phyloP scores from a whole-genome alignment of 2,888 invertebrate species.

The Leucoptera coffeella region DNA sequence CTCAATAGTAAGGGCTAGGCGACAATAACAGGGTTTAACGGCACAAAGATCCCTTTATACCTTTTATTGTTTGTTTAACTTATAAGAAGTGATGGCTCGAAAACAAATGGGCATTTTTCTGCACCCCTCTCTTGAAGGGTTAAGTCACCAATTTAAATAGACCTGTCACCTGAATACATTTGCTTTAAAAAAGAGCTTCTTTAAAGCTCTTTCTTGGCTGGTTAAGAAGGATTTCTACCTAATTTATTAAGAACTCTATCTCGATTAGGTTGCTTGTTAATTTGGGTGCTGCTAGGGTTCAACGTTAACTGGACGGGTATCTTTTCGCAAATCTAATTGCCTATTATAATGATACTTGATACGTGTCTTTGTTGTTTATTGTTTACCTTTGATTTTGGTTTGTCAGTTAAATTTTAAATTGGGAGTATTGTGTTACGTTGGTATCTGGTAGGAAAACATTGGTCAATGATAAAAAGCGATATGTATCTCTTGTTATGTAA shows the following conservation, averaged over 20 bases:
- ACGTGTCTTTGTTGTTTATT: slow-evolving; percentile 11
- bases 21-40: slow-evolving; percentile 27
- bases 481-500: too few relatives aligned
- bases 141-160: slow-evolving; percentile 11
- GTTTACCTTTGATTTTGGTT: slow-evolving; percentile 1
- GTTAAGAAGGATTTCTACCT: background rate
- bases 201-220: background rate
- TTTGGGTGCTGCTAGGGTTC: background rate
- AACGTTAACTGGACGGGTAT: background rate
- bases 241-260: background rate
- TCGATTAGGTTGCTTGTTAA: background rate
- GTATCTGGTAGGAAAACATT: too few relatives aligned
- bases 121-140: slow-evolving; percentile 2
- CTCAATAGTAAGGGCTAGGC: slow-evolving; percentile 24
- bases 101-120: slow-evolving; percentile 27
- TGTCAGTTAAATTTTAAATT: slow-evolving; percentile 2
- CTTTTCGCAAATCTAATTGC: slow-evolving; percentile 38
- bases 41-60: slow-evolving; percentile 35
- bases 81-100: slow-evolving; percentile 34
- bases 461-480: too few relatives aligned
- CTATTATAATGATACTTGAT: slow-evolving; percentile 48
- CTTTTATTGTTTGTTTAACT: slow-evolving; percentile 46
- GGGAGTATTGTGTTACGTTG: too few relatives aligned
- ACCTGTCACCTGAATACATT: slow-evolving; percentile 7
- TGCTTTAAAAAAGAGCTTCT: too few relatives aligned